Conservation (phyloP, 2,797 vertebrate species). For the Monodelphis domestica region DNA sequence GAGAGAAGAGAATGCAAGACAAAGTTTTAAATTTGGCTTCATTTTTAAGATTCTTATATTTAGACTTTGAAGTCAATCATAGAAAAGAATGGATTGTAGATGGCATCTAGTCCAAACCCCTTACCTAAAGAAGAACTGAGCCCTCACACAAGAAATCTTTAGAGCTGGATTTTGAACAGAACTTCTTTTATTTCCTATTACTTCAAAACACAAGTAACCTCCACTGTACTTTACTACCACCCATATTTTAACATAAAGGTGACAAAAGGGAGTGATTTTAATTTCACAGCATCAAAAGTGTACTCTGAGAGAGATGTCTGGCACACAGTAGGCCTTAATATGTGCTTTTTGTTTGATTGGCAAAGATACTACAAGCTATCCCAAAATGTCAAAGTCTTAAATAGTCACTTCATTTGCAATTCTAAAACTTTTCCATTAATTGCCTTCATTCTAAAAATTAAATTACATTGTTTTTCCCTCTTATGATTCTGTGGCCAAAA, state of each 20-base stretch:
- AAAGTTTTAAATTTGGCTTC: neutral
- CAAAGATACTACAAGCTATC: neutral
- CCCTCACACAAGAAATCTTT: neutral
- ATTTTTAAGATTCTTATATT: neutral
- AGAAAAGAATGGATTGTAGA: neutral
- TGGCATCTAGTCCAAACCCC: neutral
- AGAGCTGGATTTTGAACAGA: neutral
- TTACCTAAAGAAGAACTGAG: neutral
- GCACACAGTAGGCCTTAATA: neutral
- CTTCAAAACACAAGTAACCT: neutral
- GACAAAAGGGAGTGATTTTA: neutral
- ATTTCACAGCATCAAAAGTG: neutral
- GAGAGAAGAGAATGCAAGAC: neutral
- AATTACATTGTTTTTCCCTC: slow-evolving; percentile 26
- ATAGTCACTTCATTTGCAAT: slow-evolving; percentile 29
- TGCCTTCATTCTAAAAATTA: slow-evolving; percentile 8
- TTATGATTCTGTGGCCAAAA: slow-evolving; percentile 35
- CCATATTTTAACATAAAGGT: neutral
- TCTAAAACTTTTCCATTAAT: neutral
- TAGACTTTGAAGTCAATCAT: no score
- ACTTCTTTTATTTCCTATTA: neutral
- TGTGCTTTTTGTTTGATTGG: neutral
- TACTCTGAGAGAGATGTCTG: neutral
- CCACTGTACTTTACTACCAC: neutral
- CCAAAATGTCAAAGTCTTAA: slow-evolving; percentile 2